Evolutionary conservation across 2,113 vertebrate species (phyloP), one percentile per base, ranked within the genome.

Genomic region (Gallinago paraguaiae): DNA sequence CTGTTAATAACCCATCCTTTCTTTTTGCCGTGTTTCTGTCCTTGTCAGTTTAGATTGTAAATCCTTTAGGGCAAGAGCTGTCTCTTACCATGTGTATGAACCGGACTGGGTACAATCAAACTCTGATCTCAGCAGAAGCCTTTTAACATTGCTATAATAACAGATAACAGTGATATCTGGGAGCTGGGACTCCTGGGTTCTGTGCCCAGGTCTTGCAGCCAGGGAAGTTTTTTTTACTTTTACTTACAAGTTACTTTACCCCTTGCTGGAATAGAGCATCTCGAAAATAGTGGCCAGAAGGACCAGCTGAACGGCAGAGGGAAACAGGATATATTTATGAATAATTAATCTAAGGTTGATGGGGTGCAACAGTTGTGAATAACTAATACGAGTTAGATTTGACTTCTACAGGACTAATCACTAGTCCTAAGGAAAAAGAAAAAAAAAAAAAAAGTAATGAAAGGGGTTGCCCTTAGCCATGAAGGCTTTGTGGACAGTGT

Each of bases 1-100:
- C 93, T 93, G 92, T 92, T 96, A 95, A 90, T 94, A 95, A 96
- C 79, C 81, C 88, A 83, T 86, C 95, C 64, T 90, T 94, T 53
- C 68, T 76, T 94, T 94, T 93, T 83, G 82, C 88, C 75, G 93
- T 80, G 88, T 56, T 82, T 90, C 88, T 94, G 94, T 94, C 95
- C 94, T 93, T 95, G 82, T 94, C 90, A 81, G 85, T 92, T 96
- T 70, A 75, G 79, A 93, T n/a, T 90, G 88, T 64, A 82, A 95
- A 94, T 93, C 85, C 95, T 96, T 88, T 39, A 81, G 80, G 90
- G 82, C 82, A 93, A 56, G 93, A 94, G 64, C 75, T 92, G 88
- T 90, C 85, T 90, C 92, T 77, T 48, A 10, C 78, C 54, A 28
- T 13, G 27, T 35, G 75, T n/a, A 14, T 1, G n/a, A 81, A 41